These are phyloP conservation scores for Copidosoma floridanum DNA, from an alignment of 1,140 invertebrate genomes.

Conservation along the genomic window DNA sequence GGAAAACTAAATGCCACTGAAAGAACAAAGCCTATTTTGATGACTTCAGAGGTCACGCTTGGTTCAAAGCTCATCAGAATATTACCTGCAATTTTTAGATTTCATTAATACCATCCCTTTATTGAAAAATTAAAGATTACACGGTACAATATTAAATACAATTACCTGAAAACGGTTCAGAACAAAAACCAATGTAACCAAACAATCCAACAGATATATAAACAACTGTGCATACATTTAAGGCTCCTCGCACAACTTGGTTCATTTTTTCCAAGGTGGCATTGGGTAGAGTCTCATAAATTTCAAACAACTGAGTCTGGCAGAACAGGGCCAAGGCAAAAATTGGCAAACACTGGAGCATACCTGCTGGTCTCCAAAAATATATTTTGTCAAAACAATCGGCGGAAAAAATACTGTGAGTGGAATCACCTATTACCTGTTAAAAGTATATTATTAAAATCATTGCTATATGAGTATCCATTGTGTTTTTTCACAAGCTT, in stretches of 20 bases:
- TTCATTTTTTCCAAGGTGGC: constrained; percentile 88
- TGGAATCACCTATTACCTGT: constrained; percentile 74
- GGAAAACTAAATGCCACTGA: constrained; percentile 95
- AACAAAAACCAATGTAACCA: constrained; percentile 90
- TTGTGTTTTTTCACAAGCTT: not conserved
- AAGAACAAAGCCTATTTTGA: constrained; percentile 91
- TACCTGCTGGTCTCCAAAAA: constrained; percentile 80
- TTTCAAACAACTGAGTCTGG: constrained; percentile 95
- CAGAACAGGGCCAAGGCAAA: constrained; percentile 94
- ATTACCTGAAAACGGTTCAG: constrained; percentile 69
- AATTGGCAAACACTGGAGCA: constrained; percentile 89
- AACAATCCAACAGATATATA: constrained; percentile 88
- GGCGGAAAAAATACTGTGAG: constrained; percentile 68
- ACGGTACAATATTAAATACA: not conserved
- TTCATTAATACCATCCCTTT: too few relatives aligned
- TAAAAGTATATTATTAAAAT: constrained; percentile 9
- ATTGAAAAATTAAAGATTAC: not conserved
- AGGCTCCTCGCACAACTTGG: constrained; percentile 78
- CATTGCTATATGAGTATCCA: not conserved
- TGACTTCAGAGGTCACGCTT: constrained; percentile 77
- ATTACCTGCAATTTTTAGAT: constrained; percentile 83
- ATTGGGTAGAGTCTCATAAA: constrained; percentile 88
- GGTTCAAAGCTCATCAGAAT: constrained; percentile 82
- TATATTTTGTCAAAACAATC: constrained; percentile 76
- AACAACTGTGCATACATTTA: constrained; percentile 88